Base-by-base conservation (phyloP, 2,888 invertebrate genomes). In the Scaptomyza tumidula region DNA sequence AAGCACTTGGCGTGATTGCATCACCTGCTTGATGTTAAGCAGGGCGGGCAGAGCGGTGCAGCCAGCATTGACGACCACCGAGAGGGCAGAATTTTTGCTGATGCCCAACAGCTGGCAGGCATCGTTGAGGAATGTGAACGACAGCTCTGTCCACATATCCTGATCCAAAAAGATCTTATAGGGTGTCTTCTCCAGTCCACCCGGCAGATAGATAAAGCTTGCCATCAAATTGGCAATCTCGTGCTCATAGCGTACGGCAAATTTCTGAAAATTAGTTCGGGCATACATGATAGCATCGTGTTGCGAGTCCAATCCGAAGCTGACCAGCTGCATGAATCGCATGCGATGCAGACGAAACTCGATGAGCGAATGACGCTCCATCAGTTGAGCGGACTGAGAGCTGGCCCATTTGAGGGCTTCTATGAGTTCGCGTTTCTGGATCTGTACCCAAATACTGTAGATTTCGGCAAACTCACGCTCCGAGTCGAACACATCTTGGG, bases 21-120 rank as follows among this genome's bases (percentile, higher is more conserved):
- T 97, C 1, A 97, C 96, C 93, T 97, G 97, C 90, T 97, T 96
- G 77, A 99, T 97, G 93, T 98, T 98, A 68, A 99, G 94, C 67
- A 99, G 93, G 44, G 98, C 98, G 16, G 99, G 99, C 84, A 99
- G 93, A 49, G 99, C 98, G 35, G 96, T 95, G 88, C 97, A 97
- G 49, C 99, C 99, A 29, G 98, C 98, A 90, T 97, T 95, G 78
- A 98, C 95, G 75, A 98, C 98, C 79, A 98, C 97, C 66, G 97
- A 96, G 59, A 99, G 94, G 29, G 98, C 97, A 86, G 97, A 97
- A 88, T 97, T 96, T 53, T 96, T 96, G 86, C 96, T 98, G 79
- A 99, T 94, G 0, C 98, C 98, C 75, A 98, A 94, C 61, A 98
- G 93, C 62, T 96, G 94, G 92, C 99, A 99, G 14, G 99, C 97